A percentile compares a stretch with the other conserved stretches of the same genome.
These are phyloP conservation scores for Dryoscopus gambensis DNA, from an alignment of 2,113 vertebrate species.

Conservation along the genomic window DNA sequence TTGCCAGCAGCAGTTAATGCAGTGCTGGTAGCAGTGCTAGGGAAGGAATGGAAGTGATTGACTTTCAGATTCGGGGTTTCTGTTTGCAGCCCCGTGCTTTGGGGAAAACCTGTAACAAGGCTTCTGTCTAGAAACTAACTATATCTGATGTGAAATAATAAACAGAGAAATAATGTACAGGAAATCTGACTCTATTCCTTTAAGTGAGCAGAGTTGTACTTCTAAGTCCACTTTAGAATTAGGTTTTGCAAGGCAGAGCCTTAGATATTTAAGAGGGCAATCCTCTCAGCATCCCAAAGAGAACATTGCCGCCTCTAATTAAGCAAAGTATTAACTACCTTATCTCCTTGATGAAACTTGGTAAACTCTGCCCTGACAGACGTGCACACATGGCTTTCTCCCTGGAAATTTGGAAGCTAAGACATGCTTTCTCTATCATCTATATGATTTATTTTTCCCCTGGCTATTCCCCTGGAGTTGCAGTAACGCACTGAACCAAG, in stretches of 20 bases:
- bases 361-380: conserved; percentile 15
- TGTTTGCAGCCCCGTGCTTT: not conserved
- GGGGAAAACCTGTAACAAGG: not conserved
- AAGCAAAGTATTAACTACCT: conserved; percentile 1
- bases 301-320: not conserved
- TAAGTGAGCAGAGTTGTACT: not conserved
- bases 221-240: not conserved
- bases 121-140: conserved; percentile 16
- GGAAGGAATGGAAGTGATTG: not conserved
- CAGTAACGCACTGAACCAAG: not conserved
- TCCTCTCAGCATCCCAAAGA: not conserved
- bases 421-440: conserved; percentile 12
- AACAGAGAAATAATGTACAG: not conserved
- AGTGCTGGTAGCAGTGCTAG: not conserved
- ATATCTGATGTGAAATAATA: not conserved
- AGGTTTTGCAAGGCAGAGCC: not conserved
- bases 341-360: conserved; percentile 28
- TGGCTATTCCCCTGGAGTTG: conserved; percentile 24
- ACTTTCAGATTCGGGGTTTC: conserved; percentile 10
- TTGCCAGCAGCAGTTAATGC: not conserved
- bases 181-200: not conserved
- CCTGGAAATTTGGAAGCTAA: conserved; percentile 11
- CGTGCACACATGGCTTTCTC: not conserved
- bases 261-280: not conserved
- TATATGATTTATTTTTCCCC: conserved; percentile 23